phyloP scores from a whole-genome alignment of 2,113 vertebrate genomes.

The Chionis minor region DNA sequence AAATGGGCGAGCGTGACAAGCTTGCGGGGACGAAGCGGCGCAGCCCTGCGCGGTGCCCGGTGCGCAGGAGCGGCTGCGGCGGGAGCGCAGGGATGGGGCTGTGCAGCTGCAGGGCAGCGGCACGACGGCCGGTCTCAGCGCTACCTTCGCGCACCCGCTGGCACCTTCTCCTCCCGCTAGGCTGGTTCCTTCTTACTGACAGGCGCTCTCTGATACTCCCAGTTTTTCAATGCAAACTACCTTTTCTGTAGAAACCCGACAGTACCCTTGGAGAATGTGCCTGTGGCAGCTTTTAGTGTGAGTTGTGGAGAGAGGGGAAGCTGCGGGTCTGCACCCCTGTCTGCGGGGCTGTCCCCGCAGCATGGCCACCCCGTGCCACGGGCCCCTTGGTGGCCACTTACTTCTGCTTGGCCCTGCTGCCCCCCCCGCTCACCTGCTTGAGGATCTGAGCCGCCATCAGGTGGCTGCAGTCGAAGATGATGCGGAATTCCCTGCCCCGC shows the following conservation, averaged over 20 bases:
- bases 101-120: too few species aligned
- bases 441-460: conserved; percentile 96
- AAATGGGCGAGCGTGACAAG: not conserved
- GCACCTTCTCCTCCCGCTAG: not conserved
- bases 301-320: not conserved
- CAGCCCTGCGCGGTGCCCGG: not conserved
- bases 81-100: too few species aligned
- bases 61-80: too few species aligned
- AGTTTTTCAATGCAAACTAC: not conserved
- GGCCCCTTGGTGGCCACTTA: accelerated
- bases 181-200: accelerated
- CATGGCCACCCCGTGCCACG: accelerated
- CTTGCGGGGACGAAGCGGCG: not conserved
- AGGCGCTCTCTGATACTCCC: not conserved
- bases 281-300: accelerated
- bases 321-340: accelerated
- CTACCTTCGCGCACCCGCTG: accelerated
- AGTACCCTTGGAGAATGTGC: accelerated
- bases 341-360: not conserved
- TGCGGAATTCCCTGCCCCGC: conserved; percentile 92
- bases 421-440: conserved; percentile 82
- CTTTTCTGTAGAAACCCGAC: not conserved
- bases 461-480: conserved; percentile 98
- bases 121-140: accelerated
- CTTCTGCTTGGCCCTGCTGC: accelerated